phyloP scores from a whole-genome alignment of 1,140 invertebrate genomes.

The Paramacrobiotus metropolitanus region DNA sequence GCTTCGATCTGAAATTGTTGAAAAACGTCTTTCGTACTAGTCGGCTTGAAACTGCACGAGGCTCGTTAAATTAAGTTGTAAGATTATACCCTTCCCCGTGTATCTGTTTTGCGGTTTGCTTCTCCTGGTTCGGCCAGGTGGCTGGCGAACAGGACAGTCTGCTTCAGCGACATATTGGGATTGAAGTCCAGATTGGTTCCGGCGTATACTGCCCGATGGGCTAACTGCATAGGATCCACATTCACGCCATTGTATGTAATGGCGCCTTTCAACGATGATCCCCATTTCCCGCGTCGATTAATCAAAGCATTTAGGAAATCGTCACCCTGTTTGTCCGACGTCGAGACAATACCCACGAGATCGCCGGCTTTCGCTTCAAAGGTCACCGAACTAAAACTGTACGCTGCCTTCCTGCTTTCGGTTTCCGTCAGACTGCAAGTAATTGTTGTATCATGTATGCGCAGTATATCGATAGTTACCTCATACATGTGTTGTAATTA shows the following conservation, averaged over 20 bases:
- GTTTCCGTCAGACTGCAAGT: background rate
- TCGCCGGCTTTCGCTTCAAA: conserved; percentile 68
- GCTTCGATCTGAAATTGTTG: conserved; percentile 42
- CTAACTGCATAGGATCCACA: background rate
- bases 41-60: background rate
- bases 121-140: conserved; percentile 33
- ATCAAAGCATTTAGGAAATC: background rate
- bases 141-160: conserved; percentile 53
- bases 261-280: background rate
- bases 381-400: conserved; percentile 18
- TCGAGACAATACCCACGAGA: conserved; percentile 64
- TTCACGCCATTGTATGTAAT: conserved; percentile 2
- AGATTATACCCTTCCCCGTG: conserved; percentile 20
- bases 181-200: conserved; percentile 20
- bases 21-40: background rate
- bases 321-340: conserved; percentile 21
- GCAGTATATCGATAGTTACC: too few relatives aligned
- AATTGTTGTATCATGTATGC: too few relatives aligned
- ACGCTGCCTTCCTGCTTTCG: background rate
- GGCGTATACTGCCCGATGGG: conserved; percentile 5
- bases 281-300: conserved; percentile 8
- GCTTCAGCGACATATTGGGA: conserved; percentile 49
- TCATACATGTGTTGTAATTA: too few relatives aligned
- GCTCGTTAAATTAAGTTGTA: too few relatives aligned
- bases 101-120: conserved; percentile 27